Base-by-base conservation (phyloP, 2,797 vertebrate genomes). In the Acrossocheilus wenchowensis region DNA sequence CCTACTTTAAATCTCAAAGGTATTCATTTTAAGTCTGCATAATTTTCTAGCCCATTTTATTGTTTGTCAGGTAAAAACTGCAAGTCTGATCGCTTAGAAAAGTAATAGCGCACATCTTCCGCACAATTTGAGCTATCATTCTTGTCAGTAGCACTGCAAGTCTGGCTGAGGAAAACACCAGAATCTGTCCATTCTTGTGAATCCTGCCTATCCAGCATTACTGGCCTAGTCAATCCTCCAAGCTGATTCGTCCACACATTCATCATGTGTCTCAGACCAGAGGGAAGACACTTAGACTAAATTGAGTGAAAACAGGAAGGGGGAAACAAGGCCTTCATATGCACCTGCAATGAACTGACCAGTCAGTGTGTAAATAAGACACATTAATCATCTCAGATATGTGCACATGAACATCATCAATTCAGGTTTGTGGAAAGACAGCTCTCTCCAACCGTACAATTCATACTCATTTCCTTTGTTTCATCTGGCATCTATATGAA, bases 201-300 rank as follows among this genome's bases (percentile, higher is more conserved):
- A 74, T 82, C 34, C 62, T 72, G 66, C 52, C 52, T 52, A 41
- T 82, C 71, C 73, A 57, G 8, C 52, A 45, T 60, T 34, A 10
- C 8, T 36, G 43, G 57, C 69, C 14, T 3, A 69, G 74, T 62
- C 30, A 83, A 34, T 68, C 30, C 6, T 66, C 80, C 34, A 71
- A 54, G 45, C 17, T 6, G 19, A 19, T 68, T 43, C 69, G 11
- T 81, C 39, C 34, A 19, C 23, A 72, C 60, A 86, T 84, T 88
- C 81, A 84, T 88, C 84, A 78, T 43, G 30, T 3, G 19, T 66
- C 52, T 43, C 50, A 71, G 81, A 66, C 77, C 50, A 85, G 10
- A 72, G 62, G 81, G 71, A 82, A 87, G 80, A 86, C 54, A 60
- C 39, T 68, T 60, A 34, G 48, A 82, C 77, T 78, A 81, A 83